Conservation (phyloP, 1,140 invertebrate species). For the Alviniconcha marisindica region DNA sequence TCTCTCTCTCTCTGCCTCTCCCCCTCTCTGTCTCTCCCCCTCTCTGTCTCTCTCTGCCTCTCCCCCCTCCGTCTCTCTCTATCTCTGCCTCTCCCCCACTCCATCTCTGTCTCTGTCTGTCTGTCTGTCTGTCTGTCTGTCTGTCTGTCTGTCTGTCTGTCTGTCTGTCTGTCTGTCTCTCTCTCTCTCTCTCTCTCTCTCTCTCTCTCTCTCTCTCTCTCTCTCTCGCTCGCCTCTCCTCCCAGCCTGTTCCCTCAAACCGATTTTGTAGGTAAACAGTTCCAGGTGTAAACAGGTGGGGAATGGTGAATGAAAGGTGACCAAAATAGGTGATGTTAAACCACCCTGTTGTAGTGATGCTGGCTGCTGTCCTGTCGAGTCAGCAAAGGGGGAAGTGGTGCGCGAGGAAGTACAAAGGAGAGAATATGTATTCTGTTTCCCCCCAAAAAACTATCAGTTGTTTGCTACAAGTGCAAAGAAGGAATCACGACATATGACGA, state of each 20-base stretch:
- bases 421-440: too few species aligned
- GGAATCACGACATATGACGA: too few species aligned
- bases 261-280: background rate
- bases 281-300: background rate
- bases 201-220: background rate
- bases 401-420: too few species aligned
- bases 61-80: conserved; percentile 1
- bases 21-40: background rate
- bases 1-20: too few species aligned
- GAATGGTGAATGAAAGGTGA: background rate
- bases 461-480: too few species aligned
- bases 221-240: conserved; percentile 8
- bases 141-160: background rate
- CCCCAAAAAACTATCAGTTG: too few species aligned
- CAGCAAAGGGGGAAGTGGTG: too few species aligned
- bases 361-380: too few species aligned
- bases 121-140: background rate
- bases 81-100: background rate
- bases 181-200: background rate
- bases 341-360: too few species aligned
- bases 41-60: background rate
- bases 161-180: background rate
- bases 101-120: conserved; percentile 32
- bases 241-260: too few species aligned
- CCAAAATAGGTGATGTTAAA: too few species aligned